A percentile compares a stretch with the other conserved stretches of the same genome.
Conservation (phyloP, 1,140 invertebrate genomes). For the Hetaerina americana region DNA sequence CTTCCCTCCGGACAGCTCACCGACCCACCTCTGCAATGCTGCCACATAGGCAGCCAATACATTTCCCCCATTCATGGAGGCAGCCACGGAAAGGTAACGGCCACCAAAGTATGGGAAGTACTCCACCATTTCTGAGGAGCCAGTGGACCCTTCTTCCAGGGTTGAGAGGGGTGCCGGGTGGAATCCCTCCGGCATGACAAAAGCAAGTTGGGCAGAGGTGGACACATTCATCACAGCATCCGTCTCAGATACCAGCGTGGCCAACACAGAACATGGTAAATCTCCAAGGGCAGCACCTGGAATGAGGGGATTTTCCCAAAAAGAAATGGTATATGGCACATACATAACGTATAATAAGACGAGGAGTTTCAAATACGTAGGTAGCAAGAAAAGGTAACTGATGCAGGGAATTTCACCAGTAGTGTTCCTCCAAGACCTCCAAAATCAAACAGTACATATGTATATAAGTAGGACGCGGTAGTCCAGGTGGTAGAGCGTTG, state of each 20-base stretch:
- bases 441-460: no score
- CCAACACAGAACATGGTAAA: slow-evolving; percentile 69
- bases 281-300: slow-evolving; percentile 60
- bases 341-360: neutral
- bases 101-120: slow-evolving; percentile 68
- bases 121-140: slow-evolving; percentile 35
- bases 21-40: slow-evolving; percentile 68
- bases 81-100: slow-evolving; percentile 65
- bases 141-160: neutral
- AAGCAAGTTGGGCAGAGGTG: slow-evolving; percentile 73
- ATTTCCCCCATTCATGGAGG: slow-evolving; percentile 80
- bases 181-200: slow-evolving; percentile 38
- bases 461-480: no score
- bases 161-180: slow-evolving; percentile 7
- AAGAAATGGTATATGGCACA: slow-evolving; percentile 9
- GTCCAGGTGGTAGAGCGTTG: no score
- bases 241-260: slow-evolving; percentile 47
- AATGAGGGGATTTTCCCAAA: slow-evolving; percentile 12
- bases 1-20: slow-evolving; percentile 43
- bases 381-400: no score
- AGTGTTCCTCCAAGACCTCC: no score
- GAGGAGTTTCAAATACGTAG: neutral
- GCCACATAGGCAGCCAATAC: slow-evolving; percentile 67
- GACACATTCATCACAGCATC: slow-evolving; percentile 77
- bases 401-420: no score